Evolutionary conservation across 2,888 invertebrate species (phyloP).

Genomic region (Drosophila mulleri): DNA sequence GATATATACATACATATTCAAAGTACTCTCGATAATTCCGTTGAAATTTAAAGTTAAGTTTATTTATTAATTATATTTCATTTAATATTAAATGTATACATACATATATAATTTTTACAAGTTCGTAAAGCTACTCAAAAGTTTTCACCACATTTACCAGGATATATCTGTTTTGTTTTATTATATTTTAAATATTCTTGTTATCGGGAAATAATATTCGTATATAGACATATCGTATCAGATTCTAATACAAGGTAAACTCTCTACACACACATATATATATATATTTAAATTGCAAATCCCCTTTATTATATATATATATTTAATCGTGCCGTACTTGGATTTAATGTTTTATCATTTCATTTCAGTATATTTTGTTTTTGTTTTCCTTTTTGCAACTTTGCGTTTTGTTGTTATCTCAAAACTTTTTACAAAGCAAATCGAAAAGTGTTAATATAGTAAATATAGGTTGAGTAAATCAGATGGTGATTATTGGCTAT

Average conservation of each 20-base stretch:
- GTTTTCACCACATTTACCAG: slow-evolving; percentile 67
- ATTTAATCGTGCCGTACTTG: slow-evolving; percentile 17
- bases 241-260: slow-evolving; percentile 64
- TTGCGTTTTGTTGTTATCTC: slow-evolving; percentile 8
- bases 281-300: slow-evolving; percentile 25
- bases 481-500: slow-evolving; percentile 41
- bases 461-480: slow-evolving; percentile 27
- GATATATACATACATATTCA: too few species aligned
- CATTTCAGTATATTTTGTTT: not conserved
- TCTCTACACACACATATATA: slow-evolving; percentile 25
- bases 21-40: not conserved
- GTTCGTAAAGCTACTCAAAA: slow-evolving; percentile 77
- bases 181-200: slow-evolving; percentile 23
- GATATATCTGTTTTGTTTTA: slow-evolving; percentile 5
- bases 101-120: slow-evolving; percentile 76
- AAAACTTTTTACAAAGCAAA: slow-evolving; percentile 51
- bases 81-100: slow-evolving; percentile 78
- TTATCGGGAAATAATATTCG: slow-evolving; percentile 24
- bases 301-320: slow-evolving; percentile 28
- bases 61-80: slow-evolving; percentile 70
- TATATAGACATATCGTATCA: slow-evolving; percentile 38
- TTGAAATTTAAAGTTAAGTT: slow-evolving; percentile 65
- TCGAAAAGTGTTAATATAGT: slow-evolving; percentile 30
- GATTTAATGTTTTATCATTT: slow-evolving; percentile 9
- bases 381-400: not conserved